A percentile compares a stretch with the other conserved stretches of the same genome.
phyloP scores from a whole-genome alignment of 1,140 invertebrate genomes.

The Lepidurus apus region DNA sequence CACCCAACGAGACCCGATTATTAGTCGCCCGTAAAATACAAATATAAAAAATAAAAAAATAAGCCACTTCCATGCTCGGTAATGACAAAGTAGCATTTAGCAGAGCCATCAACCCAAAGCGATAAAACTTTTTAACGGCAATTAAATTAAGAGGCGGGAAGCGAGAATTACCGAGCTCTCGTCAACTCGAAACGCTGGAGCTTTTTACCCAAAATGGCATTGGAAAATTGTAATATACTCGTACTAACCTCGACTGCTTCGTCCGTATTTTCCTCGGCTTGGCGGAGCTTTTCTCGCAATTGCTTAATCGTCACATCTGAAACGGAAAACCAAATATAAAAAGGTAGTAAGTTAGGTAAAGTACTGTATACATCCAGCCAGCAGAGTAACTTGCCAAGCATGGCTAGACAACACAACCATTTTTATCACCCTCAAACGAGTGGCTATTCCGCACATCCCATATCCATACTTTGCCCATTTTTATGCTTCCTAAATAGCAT shows the following conservation, averaged over 20 bases:
- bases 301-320: constrained; percentile 51
- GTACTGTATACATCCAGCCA: not conserved
- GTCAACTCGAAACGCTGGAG: not conserved
- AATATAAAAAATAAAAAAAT: not conserved
- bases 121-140: constrained; percentile 12
- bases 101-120: not conserved
- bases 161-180: not conserved
- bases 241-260: constrained; percentile 44
- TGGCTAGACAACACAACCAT: not conserved
- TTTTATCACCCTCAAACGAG: constrained; percentile 2
- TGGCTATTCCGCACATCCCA: constrained; percentile 14
- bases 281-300: constrained; percentile 47
- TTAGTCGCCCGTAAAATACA: not conserved
- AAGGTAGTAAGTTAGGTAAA: constrained; percentile 7
- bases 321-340: constrained; percentile 36
- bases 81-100: constrained; percentile 8
- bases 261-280: constrained; percentile 48
- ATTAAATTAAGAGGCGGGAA: constrained; percentile 14
- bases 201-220: not conserved
- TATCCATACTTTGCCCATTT: constrained; percentile 22
- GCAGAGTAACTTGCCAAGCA: not conserved
- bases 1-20: not conserved
- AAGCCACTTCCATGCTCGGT: not conserved
- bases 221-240: not conserved
- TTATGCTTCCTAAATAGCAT: constrained; percentile 10